Evolutionary conservation across 2,113 vertebrate species (phyloP).

Genomic region (Terrapene triunguis): DNA sequence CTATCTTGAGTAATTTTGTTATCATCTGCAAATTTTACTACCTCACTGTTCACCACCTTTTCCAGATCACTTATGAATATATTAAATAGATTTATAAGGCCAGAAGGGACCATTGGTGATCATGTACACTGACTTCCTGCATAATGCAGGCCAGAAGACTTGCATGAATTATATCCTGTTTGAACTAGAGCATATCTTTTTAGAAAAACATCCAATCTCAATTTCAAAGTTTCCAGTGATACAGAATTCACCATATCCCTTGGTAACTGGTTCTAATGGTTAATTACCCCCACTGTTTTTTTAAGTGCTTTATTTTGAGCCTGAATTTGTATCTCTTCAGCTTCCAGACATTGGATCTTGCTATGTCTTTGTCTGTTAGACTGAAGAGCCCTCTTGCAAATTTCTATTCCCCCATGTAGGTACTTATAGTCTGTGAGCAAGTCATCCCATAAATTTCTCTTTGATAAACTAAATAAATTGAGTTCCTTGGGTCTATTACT

Average conservation of each 20-base stretch:
- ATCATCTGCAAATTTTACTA: too few species aligned
- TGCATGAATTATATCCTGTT: neutral
- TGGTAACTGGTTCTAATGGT: neutral
- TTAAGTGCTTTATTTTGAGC: neutral
- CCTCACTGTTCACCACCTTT: too few species aligned
- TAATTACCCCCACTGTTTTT: neutral
- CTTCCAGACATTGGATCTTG: neutral
- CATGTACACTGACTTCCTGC: neutral
- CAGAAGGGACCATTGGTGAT: neutral
- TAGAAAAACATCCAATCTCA: neutral
- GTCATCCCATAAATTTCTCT: neutral
- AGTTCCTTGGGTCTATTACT: neutral
- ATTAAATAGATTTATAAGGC: neutral
- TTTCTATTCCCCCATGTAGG: neutral
- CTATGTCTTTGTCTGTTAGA: neutral
- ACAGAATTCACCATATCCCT: neutral
- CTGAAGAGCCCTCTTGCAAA: neutral
- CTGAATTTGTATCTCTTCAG: neutral
- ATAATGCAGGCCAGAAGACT: neutral
- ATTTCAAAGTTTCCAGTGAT: neutral
- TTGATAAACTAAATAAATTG: neutral
- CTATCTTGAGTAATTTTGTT: too few species aligned
- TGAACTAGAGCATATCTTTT: neutral
- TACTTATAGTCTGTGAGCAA: neutral
- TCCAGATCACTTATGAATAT: too few species aligned